phyloP scores from a whole-genome alignment of 1,140 invertebrate genomes.

The Leucophenga varia region DNA sequence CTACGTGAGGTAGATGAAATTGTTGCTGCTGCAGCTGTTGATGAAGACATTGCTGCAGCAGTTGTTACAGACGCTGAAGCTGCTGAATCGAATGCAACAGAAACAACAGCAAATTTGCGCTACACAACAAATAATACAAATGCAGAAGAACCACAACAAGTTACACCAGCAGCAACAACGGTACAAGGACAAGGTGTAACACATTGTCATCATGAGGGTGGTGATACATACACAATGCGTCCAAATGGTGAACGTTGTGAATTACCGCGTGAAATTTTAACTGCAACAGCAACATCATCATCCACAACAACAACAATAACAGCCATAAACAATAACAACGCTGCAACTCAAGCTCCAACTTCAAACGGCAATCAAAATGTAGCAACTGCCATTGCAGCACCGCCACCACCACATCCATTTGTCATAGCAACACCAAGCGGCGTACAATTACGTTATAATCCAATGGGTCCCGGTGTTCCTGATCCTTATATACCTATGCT shows the following conservation, averaged over 20 bases:
- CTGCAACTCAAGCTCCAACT: conserved; percentile 6
- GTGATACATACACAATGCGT: conserved; percentile 68
- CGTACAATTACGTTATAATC: conserved; percentile 11
- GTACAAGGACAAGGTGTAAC: conserved; percentile 59
- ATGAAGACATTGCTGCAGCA: too few relatives aligned
- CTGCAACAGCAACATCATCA: background rate
- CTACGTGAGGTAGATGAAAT: conserved; percentile 24
- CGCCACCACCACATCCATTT: conserved; percentile 52
- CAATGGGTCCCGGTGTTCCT: conserved; percentile 22
- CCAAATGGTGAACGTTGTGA: conserved; percentile 53
- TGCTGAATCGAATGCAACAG: too few relatives aligned
- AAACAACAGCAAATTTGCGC: too few relatives aligned
- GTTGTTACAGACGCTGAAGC: too few relatives aligned
- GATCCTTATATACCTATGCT: conserved; percentile 62
- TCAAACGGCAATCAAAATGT: conserved; percentile 13
- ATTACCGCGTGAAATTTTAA: background rate
- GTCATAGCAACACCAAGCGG: conserved; percentile 55
- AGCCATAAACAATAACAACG: conserved; percentile 9
- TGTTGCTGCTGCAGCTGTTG: too few relatives aligned
- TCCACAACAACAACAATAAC: background rate
- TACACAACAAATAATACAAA: too few relatives aligned
- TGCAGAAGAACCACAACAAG: conserved; percentile 4
- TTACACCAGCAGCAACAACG: background rate
- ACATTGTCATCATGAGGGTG: conserved; percentile 66
- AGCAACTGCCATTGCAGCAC: conserved; percentile 56